Evolutionary conservation across 2,888 invertebrate genomes (phyloP), one percentile per base, ranked within the genome.

Genomic region (Leptinotarsa rubiginosa): DNA sequence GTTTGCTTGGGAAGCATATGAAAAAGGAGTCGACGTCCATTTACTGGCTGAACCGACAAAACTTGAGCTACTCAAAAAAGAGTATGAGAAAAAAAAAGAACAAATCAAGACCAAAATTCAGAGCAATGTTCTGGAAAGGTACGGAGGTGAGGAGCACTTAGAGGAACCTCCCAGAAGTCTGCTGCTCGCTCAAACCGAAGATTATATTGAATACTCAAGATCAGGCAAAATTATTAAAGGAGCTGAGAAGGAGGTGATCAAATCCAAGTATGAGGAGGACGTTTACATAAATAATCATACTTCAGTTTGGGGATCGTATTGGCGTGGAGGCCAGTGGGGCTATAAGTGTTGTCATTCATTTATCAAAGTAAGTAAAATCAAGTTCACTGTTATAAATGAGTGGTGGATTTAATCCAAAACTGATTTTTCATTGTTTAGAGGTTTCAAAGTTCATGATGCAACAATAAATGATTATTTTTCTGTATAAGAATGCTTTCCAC

Each of bases 41-140:
- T 91, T 98, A 73, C 91, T 99, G 80, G 99, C 99, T 3, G 99
- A 99, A 87, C 99, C 99, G 10, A 99, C 99, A 15, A 98, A 98
- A 88, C 89, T 99, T 77, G 99, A 98, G 87, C 88, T 97, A 81
- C 88, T 99, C 75, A 94, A 97, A 87, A 92, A 94, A 71, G 96
- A 98, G 87, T 98, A 96, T 87, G 94, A 94, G 74, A 92, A 95
- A 80, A 96, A 97, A 87, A 96, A 96, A 86, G 95, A 96, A 54
- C 94, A 95, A 81, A 94, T 96, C 81, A 97, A 99, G 88, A 93
- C 94, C 15, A 91, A 95, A 89, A 94, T 96, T 67, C 93, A 94
- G 81, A 92, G 94, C 76, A 94, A 93, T 72, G 94, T 99, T 73
- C 90, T 99, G 56, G 95, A 96, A 81, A 95, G 94, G 85, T 99